Evolutionary conservation across 2,113 vertebrate species (phyloP), one percentile per base, ranked within the genome.

Genomic region (Apodemus sylvaticus): DNA sequence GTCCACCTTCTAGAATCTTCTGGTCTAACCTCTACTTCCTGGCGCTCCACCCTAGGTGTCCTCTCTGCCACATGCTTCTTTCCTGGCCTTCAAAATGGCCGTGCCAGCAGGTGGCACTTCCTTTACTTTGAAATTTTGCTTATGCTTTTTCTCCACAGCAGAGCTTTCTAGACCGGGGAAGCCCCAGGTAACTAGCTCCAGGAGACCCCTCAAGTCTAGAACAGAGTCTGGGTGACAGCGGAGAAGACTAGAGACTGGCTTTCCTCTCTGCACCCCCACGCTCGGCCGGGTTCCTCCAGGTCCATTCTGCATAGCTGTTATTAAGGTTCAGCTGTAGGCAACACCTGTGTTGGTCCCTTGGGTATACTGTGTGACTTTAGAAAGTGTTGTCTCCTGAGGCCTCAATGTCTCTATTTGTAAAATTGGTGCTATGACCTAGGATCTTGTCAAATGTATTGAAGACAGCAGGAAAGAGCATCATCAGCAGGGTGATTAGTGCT

Each of bases 61-160:
- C 62, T 36, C 7, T 10, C 14, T 9, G 34, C 19, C 55, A 45
- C 26, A 16, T 3, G 11, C 20, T 22, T 71, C 83, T 13, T 31
- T 14, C 74, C 22, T 16, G 24, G 31, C 14, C 9, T 51, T 16
- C 34, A 22, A 51, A 53, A n/a, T 1, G 31, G 48, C 68, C 53
- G 20, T 2, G 0, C 36, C 64, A 31, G 24, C 58, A 29, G 0
- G 9, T 1, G 2, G 3, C 0, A 1, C 39, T 11, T 62, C 14
- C 55, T 70, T 29, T 48, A 55, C 51, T 87, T 78, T 42, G 24
- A 64, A 55, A 92, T 92, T 77, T 71, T 62, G 10, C 48, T 92
- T 31, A 20, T 39, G 8, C 10, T 92, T 74, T 26, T 58, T 48
- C 39, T 20, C 31, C 26, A 19, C 10, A 36, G 60, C 66, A 68